phyloP scores from a whole-genome alignment of 1,140 invertebrate genomes.

The Acyrthosiphon pisum region DNA sequence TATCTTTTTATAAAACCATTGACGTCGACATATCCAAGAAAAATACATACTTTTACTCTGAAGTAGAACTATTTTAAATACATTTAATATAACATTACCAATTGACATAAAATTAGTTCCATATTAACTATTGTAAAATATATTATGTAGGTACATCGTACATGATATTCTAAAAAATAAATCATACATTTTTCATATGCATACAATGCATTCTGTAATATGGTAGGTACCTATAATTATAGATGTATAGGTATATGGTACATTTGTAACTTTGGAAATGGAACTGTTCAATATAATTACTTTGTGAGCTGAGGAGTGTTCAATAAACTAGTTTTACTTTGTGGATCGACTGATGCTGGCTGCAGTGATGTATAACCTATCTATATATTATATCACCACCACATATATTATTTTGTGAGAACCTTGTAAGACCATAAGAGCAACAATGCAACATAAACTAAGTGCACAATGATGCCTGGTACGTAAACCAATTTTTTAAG shows the following conservation, averaged over 20 bases:
- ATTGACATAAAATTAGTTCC: no score
- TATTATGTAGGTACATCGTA: neutral
- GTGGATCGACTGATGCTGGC: neutral
- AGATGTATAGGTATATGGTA: neutral
- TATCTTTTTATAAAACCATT: neutral
- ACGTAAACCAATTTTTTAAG: neutral
- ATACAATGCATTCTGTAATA: neutral
- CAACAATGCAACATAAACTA: neutral
- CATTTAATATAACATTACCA: neutral
- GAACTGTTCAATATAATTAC: neutral
- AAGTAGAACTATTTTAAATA: neutral
- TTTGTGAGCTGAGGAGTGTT: neutral
- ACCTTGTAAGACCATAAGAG: slow-evolving; percentile 16
- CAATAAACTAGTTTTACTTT: slow-evolving; percentile 9
- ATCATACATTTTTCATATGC: neutral
- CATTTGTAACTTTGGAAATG: neutral
- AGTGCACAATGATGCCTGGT: neutral
- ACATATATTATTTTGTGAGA: neutral
- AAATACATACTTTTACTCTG: neutral
- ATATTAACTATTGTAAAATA: no score
- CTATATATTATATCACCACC: neutral
- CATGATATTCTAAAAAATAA: neutral
- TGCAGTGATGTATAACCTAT: neutral
- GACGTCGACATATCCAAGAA: neutral
- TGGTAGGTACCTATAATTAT: neutral